These are phyloP conservation scores for Psilopsiagon aurifrons DNA, from an alignment of 2,113 vertebrate species.

Conservation along the genomic window DNA sequence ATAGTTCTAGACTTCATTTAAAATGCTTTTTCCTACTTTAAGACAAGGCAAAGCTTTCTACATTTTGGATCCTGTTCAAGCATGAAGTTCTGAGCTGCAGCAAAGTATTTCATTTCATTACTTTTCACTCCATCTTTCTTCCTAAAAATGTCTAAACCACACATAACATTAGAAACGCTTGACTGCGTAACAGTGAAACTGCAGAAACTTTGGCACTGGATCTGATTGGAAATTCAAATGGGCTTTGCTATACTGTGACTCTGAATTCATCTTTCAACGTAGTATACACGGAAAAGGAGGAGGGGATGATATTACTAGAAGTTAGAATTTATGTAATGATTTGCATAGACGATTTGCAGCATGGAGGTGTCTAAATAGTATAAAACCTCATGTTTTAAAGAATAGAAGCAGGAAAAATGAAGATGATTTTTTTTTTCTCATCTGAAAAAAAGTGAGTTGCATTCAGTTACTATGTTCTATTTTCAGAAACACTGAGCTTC, in stretches of 20 bases:
- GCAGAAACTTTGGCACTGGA: not conserved
- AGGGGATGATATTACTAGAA: not conserved
- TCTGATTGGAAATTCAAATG: constrained; percentile 27
- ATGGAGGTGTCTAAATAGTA: not conserved
- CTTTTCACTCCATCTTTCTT: not conserved
- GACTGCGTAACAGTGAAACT: not conserved
- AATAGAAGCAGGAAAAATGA: fast-evolving
- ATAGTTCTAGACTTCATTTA: not conserved
- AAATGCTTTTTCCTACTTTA: not conserved
- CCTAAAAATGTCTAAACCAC: not conserved
- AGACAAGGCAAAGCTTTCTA: not conserved
- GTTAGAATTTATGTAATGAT: not conserved
- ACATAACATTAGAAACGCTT: not conserved
- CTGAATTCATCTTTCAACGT: not conserved
- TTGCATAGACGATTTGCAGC: not conserved
- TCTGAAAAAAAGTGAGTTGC: not conserved
- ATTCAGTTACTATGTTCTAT: fast-evolving
- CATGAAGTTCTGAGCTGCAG: not conserved
- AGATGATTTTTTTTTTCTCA: not conserved
- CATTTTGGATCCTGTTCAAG: not conserved
- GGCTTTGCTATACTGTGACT: not conserved
- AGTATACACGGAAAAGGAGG: not conserved
- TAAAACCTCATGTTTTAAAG: constrained; percentile 4
- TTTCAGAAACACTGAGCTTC: not conserved
- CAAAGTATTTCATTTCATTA: not conserved